Base-by-base conservation (phyloP, 2,797 vertebrate species). In the Poecilia gillii region DNA sequence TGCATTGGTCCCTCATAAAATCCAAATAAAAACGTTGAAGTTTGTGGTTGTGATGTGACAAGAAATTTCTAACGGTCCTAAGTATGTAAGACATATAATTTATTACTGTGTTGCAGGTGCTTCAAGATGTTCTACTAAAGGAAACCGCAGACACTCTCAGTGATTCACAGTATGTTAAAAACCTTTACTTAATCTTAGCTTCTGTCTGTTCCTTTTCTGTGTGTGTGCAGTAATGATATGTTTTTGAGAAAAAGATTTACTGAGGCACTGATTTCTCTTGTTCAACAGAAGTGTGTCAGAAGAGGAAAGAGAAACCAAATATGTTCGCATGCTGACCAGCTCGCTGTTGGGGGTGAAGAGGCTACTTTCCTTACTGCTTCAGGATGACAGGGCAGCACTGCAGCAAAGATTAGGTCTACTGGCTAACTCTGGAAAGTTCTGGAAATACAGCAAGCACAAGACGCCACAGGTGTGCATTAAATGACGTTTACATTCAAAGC, bases 371-470 rank as follows among this genome's bases (percentile, higher is more conserved):
- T 89, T 96, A 84, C 93, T 99, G 81, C 95, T 96, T 43, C 89
- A 94, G 74, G 93, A 86, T 76, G 99, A 99, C 82, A 91, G 93
- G 43, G 85, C 78, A 6, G 93, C 93, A 16, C 53, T 98, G 79
- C 95, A 96, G 71, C 94, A 96, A 78, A 95, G 95, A 77, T 93
- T 99, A 18, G 90, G 89, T 73, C 88, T 92, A 18, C 94, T 99
- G 36, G 86, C 98, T 23, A 94, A 95, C 31, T 96, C 97, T 83
- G 96, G 86, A 49, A 99, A 97, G 87, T 99, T 99, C 92, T 99
- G 99, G 99, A 99, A 99, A 85, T 99, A 98, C 47, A 94, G 97
- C 94, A 99, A 97, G 83, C 97, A 99, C 93, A 97, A 81, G 11
- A 83, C 91, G 16, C 95, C 98, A 73, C 98, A 97, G 97, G 99